Evolutionary conservation across 1,140 invertebrate genomes (phyloP), one percentile per base, ranked within the genome.

Genomic region (Geopemphigus sp.): DNA sequence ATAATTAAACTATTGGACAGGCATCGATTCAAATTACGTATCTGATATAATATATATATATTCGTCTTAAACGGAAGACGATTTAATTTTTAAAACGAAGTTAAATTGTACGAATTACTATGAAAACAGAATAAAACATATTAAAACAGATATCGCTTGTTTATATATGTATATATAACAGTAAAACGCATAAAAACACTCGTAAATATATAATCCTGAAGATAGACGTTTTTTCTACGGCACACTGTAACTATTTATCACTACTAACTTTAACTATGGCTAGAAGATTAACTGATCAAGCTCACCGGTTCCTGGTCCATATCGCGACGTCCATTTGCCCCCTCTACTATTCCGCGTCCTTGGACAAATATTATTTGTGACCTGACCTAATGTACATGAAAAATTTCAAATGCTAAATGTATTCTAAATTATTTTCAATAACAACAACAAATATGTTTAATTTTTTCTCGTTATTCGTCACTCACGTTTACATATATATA

Each of bases 201-300:
- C 64, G 15, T 47, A 39, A 39, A 19, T 68, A 24, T 66, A 39
- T 22, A 66, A 24, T 68, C 39, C 64, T 22, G n/a, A 47, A 68
- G 39, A 68, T 14, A 24, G n/a, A 47, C 45, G 66, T 68, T 68
- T 45, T 68, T 68, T 32, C 45, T 68, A 45, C 47, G 39, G 39
- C 45, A 68, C 39, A 73, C 50, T 70, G 66, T 70, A 70, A 70
- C 66, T 56, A 73, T 76, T 76, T 59, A 76, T 57, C 73, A 76
- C 59, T 26, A 45, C 54, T 76, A 57, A 59, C 73, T 76, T 59
- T 76, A 61, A 57, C 72, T 74, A 56, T 76, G 45, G 73, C 56
- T 76, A 59, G 45, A 57, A 76, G 73, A 76, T 76, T 76, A 76
- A 61, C 73, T 59, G 73, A 76, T 76, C 73, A 76, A 56, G 54